A percentile compares a stretch with the other conserved stretches of the same genome.
Evolutionary conservation across 2,888 invertebrate genomes (phyloP).

Genomic region (Hydraecia micacea): DNA sequence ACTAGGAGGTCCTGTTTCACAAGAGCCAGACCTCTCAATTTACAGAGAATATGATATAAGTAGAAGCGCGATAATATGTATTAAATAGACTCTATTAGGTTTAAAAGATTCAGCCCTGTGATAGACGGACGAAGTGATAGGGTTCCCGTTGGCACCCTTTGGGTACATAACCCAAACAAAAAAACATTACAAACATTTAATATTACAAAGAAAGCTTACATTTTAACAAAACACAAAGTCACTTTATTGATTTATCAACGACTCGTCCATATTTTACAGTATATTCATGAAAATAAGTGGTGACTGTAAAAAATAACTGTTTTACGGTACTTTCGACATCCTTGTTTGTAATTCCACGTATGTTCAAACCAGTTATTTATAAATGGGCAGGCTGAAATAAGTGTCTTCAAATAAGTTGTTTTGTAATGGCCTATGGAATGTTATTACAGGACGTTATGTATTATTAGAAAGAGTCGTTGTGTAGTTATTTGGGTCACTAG

Average conservation of each 20-base stretch:
- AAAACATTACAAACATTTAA: neutral
- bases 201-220: neutral
- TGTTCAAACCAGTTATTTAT: constrained; percentile 24
- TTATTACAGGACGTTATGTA: neutral
- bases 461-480: neutral
- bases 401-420: constrained; percentile 27
- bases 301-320: constrained; percentile 36
- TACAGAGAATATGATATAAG: no score
- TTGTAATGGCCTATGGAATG: neutral
- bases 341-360: constrained; percentile 34
- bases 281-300: constrained; percentile 31
- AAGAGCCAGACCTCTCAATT: no score
- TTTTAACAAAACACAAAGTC: constrained; percentile 4
- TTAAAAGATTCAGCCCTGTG: neutral
- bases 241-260: constrained; percentile 48
- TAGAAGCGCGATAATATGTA: no score
- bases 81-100: neutral
- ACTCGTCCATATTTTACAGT: constrained; percentile 13
- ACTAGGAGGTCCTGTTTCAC: no score
- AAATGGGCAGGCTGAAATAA: neutral
- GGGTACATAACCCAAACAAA: neutral
- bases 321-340: constrained; percentile 9
- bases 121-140: neutral
- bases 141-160: neutral
- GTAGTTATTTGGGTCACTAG: neutral